Percentiles rank a stretch among this genome's conserved stretches.
Conservation (phyloP, 1,140 invertebrate genomes). For the Macrocentrus cingulum region DNA sequence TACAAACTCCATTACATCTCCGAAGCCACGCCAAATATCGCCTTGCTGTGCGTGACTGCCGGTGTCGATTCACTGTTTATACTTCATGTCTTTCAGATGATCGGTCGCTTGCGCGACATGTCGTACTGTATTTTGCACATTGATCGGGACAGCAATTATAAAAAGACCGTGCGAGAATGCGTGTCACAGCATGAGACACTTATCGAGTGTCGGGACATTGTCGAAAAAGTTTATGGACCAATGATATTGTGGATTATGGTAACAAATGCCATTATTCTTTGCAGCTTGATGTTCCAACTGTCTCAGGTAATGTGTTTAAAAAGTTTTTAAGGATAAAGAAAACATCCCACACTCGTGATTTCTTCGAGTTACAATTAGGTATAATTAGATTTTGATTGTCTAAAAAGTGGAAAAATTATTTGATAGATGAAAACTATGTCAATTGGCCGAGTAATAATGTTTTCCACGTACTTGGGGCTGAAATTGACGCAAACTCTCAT, state of each 20-base stretch:
- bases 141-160: constrained; percentile 14
- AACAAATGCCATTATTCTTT: constrained; percentile 34
- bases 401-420: not conserved
- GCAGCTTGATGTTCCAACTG: constrained; percentile 36
- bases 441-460: not conserved
- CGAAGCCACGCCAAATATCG: constrained; percentile 13
- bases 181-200: constrained; percentile 22
- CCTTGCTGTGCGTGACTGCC: constrained; percentile 18
- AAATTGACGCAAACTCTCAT: constrained; percentile 25
- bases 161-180: constrained; percentile 21
- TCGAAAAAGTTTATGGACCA: constrained; percentile 36
- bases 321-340: too few relatives aligned
- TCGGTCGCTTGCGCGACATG: constrained; percentile 21
- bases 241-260: constrained; percentile 31
- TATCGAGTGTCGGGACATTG: constrained; percentile 20
- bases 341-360: too few relatives aligned
- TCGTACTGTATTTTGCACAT: constrained; percentile 23
- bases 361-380: too few relatives aligned
- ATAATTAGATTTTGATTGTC: too few relatives aligned
- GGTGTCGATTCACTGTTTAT: constrained; percentile 36
- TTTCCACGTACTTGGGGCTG: constrained; percentile 16
- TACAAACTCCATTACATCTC: constrained; percentile 29
- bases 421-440: constrained; percentile 15
- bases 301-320: too few relatives aligned
- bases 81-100: constrained; percentile 34